phyloP scores from a whole-genome alignment of 2,113 vertebrate species.

The Oreocharis arfaki region DNA sequence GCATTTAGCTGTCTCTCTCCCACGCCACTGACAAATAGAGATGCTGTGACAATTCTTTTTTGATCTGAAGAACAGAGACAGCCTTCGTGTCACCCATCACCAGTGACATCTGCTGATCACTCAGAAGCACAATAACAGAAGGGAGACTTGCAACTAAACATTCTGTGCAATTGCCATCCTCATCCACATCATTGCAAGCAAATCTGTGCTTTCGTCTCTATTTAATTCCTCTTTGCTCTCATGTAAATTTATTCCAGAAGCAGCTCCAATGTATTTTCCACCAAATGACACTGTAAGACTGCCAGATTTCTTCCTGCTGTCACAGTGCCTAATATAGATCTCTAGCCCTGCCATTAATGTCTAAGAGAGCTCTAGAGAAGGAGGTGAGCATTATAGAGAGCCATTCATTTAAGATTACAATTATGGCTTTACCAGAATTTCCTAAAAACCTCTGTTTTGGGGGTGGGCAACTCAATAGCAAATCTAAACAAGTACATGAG shows the following conservation, averaged over 20 bases:
- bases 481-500: not conserved
- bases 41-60: not conserved
- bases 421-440: not conserved
- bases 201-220: conserved; percentile 54
- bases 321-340: conserved; percentile 43
- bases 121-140: conserved; percentile 61
- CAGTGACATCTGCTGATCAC: conserved; percentile 60
- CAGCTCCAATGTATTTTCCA: conserved; percentile 37
- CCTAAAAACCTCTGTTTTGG: not conserved
- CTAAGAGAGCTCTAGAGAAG: not conserved
- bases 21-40: not conserved
- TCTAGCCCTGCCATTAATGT: not conserved
- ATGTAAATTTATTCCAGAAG: conserved; percentile 54
- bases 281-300: conserved; percentile 37
- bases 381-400: not conserved
- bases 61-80: not conserved
- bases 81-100: conserved; percentile 44
- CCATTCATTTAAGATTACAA: not conserved
- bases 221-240: conserved; percentile 51
- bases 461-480: not conserved
- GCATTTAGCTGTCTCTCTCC: not conserved
- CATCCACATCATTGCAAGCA: conserved; percentile 57
- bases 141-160: conserved; percentile 61
- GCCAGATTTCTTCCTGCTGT: conserved; percentile 37
- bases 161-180: conserved; percentile 57